Base-by-base conservation (phyloP, 2,888 invertebrate genomes). In the Drosophila fungiperda region DNA sequence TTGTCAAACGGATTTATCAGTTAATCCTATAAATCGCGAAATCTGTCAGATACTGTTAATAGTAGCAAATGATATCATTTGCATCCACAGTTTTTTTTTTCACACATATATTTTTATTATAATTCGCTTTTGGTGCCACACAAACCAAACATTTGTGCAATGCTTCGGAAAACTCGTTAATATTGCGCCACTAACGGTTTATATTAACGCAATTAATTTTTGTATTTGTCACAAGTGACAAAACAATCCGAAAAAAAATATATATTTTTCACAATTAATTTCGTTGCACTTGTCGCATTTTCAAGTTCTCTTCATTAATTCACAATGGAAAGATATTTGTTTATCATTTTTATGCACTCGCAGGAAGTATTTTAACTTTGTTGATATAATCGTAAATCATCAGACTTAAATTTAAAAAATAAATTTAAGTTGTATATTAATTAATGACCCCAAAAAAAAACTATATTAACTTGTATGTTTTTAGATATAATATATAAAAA, bases 201-300 rank as follows among this genome's bases (percentile, higher is more conserved):
- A 84, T 73, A 82, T 76, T 76, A 84, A 82, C 68, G 85, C 73
- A 87, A 84, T 87, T 80, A 73, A 73, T 83, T 81, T 86, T 73
- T 65, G 68, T 65, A 71, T 81, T 73, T 85, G 65, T 71, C 70
- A 67, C 71, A 61, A 63, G 61, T 53, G 42, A 61, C 57, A 70
- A 72, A 58, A 80, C 61, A 63, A 80, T 55, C 73, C 65, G 50
- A 74, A 75, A 66, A 71, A 64, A 58, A 48, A 61, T 57, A 15
- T 38, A 38, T n/a, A n/a, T n/a, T n/a, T n/a, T 12, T 20, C 20
- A 54, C 73, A 65, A 73, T 72, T 72, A 50, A 80, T 70, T 74
- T 65, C 26, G 26, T 53, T 48, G 29, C 65, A 54, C 55, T 69
- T 49, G 42, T 29, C 45, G 20, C 26, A 54, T 52, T 53, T 63